Percentiles rank a stretch among this genome's conserved stretches.
Evolutionary conservation across 2,888 invertebrate species (phyloP).

Genomic region (Catocala nupta): DNA sequence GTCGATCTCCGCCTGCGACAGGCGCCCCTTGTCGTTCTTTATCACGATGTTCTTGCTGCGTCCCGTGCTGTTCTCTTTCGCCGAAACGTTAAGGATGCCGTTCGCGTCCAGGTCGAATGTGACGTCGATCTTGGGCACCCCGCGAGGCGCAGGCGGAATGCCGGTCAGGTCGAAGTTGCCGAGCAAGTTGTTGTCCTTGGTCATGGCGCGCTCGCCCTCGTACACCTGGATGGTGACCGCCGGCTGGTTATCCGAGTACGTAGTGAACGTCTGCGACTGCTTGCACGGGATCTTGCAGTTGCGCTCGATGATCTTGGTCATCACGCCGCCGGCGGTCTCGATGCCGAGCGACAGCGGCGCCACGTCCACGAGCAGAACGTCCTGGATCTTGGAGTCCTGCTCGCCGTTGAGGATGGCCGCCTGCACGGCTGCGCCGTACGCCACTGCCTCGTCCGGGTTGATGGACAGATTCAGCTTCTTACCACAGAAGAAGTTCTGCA

Average conservation of each 20-base stretch:
- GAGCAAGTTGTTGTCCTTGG: constrained; percentile 92
- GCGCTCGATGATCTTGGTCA: constrained; percentile 92
- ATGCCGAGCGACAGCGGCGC: constrained; percentile 90
- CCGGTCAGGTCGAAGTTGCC: constrained; percentile 90
- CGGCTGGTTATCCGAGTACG: constrained; percentile 93
- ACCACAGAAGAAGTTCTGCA: constrained; percentile 92
- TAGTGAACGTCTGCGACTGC: constrained; percentile 92
- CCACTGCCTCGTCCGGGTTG: constrained; percentile 94
- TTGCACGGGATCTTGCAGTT: constrained; percentile 91
- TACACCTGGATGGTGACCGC: constrained; percentile 91
- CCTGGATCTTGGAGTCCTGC: constrained; percentile 92
- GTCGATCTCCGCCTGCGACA: constrained; percentile 94
- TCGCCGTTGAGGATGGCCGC: constrained; percentile 91
- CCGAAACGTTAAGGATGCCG: constrained; percentile 94
- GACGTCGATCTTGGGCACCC: constrained; percentile 90
- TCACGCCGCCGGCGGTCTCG: constrained; percentile 94
- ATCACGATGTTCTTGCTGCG: constrained; percentile 93
- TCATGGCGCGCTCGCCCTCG: constrained; percentile 93
- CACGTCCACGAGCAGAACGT: constrained; percentile 88
- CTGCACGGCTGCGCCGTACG: constrained; percentile 92
- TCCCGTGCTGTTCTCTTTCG: constrained; percentile 89
- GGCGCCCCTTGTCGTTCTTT: constrained; percentile 93
- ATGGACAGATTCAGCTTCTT: constrained; percentile 91
- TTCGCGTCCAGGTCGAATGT: constrained; percentile 93
- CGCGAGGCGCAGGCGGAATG: constrained; percentile 91